Conservation (phyloP, 2,888 invertebrate species). For the Amphimallon solstitiale region DNA sequence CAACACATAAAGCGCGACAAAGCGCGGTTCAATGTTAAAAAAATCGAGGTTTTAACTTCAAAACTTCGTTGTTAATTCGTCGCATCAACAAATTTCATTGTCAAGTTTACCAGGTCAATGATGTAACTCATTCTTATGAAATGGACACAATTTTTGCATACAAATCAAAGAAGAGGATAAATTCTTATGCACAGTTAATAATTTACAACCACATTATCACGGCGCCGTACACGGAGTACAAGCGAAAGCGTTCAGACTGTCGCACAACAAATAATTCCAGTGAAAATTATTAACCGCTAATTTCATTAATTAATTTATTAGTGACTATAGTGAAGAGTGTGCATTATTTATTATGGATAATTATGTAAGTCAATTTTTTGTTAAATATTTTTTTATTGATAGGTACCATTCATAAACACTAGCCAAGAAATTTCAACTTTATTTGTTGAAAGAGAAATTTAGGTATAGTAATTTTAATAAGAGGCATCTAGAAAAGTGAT, state of each 20-base stretch:
- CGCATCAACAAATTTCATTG: constrained; percentile 43
- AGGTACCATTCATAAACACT: too few species aligned
- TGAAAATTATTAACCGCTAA: neutral
- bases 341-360: neutral
- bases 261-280: neutral
- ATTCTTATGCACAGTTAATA: constrained; percentile 22
- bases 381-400: too few species aligned
- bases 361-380: constrained; percentile 17
- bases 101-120: constrained; percentile 50
- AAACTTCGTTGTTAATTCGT: constrained; percentile 32
- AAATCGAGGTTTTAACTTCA: constrained; percentile 4
- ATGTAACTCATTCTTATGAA: constrained; percentile 28
- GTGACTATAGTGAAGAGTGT: neutral
- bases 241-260: constrained; percentile 1
- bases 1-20: neutral
- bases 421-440: too few species aligned
- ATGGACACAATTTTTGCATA: constrained; percentile 26
- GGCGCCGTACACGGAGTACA: neutral
- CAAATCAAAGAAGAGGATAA: constrained; percentile 30
- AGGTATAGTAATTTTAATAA: too few species aligned
- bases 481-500: too few species aligned
- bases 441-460: too few species aligned
- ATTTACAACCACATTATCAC: constrained; percentile 6
- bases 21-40: constrained; percentile 7
- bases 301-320: neutral